Base-by-base conservation (phyloP, 2,113 vertebrate species). In the Neotoma lepida region DNA sequence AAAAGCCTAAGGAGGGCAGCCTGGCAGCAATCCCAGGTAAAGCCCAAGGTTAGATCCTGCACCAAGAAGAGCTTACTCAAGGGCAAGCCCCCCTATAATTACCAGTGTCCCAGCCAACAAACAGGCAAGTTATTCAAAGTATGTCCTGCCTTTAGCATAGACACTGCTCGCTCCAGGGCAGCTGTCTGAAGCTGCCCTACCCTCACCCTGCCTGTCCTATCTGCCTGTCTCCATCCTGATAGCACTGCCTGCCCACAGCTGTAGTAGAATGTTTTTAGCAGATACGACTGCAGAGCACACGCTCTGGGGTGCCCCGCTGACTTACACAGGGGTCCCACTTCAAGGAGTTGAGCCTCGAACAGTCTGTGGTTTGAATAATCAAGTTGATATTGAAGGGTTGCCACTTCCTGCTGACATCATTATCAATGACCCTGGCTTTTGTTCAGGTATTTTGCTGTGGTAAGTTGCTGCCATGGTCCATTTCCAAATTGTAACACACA, bases 311-410 rank as follows among this genome's bases (percentile, higher is more conserved):
- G 98, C 98, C 63, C 97, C 99, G 63, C 28, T 71, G 97, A 63
- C n/a, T 41, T 84, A 58, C 12, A 81, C 15, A 41, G 51, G 51
- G 0, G 96, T 92, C 96, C 88, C 98, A 98, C n/a, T 95, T 98
- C 58, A 98, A 96, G 66, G 97, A 98, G 33, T 97, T 99, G 96
- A 98, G 98, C n/a, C 96, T 99, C 96, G 98, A 99, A 97, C 97
- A 98, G 97, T 98, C 99, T 0, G 97, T 99, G 3, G 98, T 99
- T 96, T 98, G 98, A 68, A 97, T 98, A 91, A 98, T 99, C 93
- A 99, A 99, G 91, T 98, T 98, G 3, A 95, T 98, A 91, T 98
- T 98, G 0, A 98, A 82, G 99, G 99, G 99, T 51, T 98, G 99
- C 44, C 99, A 98, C 0, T 97, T 99, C 2, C 94, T 99, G 95